Base-by-base conservation (phyloP, 1,140 invertebrate species). In the Aphidius ervi region DNA sequence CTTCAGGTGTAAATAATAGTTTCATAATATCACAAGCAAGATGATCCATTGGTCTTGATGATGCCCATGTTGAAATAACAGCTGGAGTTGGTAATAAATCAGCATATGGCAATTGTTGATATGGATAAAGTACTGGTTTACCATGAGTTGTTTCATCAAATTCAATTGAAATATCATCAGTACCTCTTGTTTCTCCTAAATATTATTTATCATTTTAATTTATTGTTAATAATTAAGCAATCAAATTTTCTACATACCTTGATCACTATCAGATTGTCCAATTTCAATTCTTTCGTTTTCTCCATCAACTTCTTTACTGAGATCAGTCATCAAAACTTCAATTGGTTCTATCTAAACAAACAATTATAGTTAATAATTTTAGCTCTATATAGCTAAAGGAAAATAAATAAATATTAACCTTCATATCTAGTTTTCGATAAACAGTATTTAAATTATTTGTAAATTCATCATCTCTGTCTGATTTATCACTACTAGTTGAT, bases 11-110 rank as follows among this genome's bases (percentile, higher is more conserved):
- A 47, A 82, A 82, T 6, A 82, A 65, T 16, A 81, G 78, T 66
- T 81, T 81, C 81, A 82, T 82, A 23, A 81, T 70, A 65, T 81
- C 80, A 65, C 80, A 81, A 45, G 79, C 80, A 37, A 82, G 71
- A 68, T 81, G 79, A 66, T 81, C 81, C 70, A 79, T 75, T n/a
- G 79, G 79, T 49, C 81, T 74, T 6, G 77, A 78, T 40, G 78
- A 71, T 16, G 80, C 75, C 81, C 80, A 81, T 9, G 76, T 74
- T 9, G 77, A 74, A 56, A 82, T 78, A 56, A 81, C 73, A 53
- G 79, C 74, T 9, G 78, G 74, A 41, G 67, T 75, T 9, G 81
- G 79, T 46, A 82, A 72, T 31, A 81, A 69, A 65, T 80, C 77
- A n/a, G 80, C 77, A 56, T 81, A 79, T 42, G 79, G 78, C 67